Base-by-base conservation (phyloP, 2,888 invertebrate species). In the Incurvaria masculella region DNA sequence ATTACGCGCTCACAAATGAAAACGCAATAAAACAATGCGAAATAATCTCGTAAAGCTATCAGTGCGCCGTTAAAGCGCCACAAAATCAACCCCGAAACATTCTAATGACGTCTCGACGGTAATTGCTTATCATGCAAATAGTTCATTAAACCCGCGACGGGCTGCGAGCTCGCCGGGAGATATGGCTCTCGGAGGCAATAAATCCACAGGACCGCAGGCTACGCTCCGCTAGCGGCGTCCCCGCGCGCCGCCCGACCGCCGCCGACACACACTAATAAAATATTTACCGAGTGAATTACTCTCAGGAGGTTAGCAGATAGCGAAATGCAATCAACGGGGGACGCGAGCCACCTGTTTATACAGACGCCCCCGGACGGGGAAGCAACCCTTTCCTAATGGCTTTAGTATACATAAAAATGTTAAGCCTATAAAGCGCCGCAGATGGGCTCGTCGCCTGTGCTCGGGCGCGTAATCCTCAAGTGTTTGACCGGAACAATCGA, bases 281-380 rank as follows among this genome's bases (percentile, higher is more conserved):
- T 66, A 69, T 69, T 66, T 64, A 68, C 63, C 55, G 54, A 51
- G 54, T 52, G 56, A 60, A 63, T 61, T 60, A 59, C 59, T 63
- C 64, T 65, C 64, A 52, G 55, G 65, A 64, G 64, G 51, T 58
- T 56, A 21, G 51, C 57, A 53, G 52, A 48, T 49, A 49, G 48
- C 40, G 44, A 42, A 45, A 45, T 33, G 33, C 52, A 53, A 55
- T 56, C 57, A 53, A 46, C 55, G 47, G 45, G 53, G 52, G 53
- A 49, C 46, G 46, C 47, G 46, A 46, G 52, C 48, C 58, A 58
- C 58, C 58, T 57, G 58, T 56, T 56, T 56, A 56, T 54, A 57
- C 56, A 56, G 42, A 23, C 23, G 5, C 23, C 23, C 4, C n/a
- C n/a, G n/a, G 33, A 8, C 11, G 14, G 33, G 33, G 33, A 33